phyloP scores from a whole-genome alignment of 2,888 invertebrate genomes.

The Dasysyrphus albostriatus region DNA sequence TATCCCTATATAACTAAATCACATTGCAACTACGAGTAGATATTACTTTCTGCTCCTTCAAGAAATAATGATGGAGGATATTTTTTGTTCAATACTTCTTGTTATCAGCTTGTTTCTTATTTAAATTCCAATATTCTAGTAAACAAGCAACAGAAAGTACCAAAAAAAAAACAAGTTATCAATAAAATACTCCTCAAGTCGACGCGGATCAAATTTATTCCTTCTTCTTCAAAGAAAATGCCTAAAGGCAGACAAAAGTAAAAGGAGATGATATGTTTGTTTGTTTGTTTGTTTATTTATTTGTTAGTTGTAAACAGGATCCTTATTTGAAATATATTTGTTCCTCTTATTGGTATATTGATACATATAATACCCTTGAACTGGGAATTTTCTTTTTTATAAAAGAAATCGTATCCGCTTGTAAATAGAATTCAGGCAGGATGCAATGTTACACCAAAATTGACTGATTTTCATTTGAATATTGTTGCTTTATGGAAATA shows the following conservation, averaged over 20 bases:
- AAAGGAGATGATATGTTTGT: conserved; percentile 29
- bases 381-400: conserved; percentile 38
- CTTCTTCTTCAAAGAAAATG: conserved; percentile 51
- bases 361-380: conserved; percentile 56
- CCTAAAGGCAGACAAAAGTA: conserved; percentile 54
- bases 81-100: neutral
- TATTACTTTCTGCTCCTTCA: neutral
- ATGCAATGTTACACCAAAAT: conserved; percentile 49
- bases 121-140: conserved; percentile 24
- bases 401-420: conserved; percentile 67
- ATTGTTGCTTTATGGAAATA: neutral
- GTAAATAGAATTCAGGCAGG: conserved; percentile 60
- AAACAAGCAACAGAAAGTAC: neutral
- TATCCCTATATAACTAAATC: neutral
- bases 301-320: conserved; percentile 73
- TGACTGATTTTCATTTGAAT: conserved; percentile 14
- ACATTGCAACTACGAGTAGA: neutral
- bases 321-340: conserved; percentile 73
- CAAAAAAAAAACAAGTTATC: conserved; percentile 42
- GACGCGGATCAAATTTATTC: conserved; percentile 74
- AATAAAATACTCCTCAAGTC: conserved; percentile 69
- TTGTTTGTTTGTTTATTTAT: conserved; percentile 52
- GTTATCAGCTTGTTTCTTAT: conserved; percentile 6
- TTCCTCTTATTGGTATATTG: conserved; percentile 62
- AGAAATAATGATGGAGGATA: conserved; percentile 15